Conservation (phyloP, 2,797 vertebrate species). For the Taeniopygia guttata region DNA sequence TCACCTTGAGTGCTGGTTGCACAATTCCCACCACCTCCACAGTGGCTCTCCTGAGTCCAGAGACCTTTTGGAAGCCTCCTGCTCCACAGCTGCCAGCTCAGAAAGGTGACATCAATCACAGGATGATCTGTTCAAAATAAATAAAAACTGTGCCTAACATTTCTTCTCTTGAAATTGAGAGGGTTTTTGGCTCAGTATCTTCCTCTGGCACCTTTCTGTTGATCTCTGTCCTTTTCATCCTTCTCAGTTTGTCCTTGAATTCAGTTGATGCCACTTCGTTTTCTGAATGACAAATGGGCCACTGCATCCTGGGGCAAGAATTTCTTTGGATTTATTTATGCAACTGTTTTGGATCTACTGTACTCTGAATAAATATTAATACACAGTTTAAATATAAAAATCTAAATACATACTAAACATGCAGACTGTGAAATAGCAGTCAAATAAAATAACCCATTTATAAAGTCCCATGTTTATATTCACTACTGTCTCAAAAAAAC, state of each 20-base stretch:
- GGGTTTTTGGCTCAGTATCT: background rate
- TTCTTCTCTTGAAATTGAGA: background rate
- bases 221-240: conserved; percentile 44
- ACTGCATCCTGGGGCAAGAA: conserved; percentile 5
- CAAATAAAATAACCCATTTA: background rate
- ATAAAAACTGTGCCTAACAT: background rate
- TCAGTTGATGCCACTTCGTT: background rate
- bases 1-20: background rate
- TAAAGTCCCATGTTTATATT: background rate
- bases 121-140: background rate
- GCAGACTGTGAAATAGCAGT: background rate
- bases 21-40: background rate
- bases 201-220: conserved; percentile 38
- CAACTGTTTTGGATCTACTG: background rate
- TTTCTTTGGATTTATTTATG: conserved; percentile 1
- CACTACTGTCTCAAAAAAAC: background rate
- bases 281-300: conserved; percentile 35
- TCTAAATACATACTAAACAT: background rate
- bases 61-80: background rate
- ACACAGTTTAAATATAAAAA: background rate
- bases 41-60: background rate
- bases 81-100: background rate
- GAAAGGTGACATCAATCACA: background rate
- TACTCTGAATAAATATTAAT: background rate
- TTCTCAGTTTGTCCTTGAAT: conserved; percentile 21